phyloP scores from a whole-genome alignment of 2,888 invertebrate genomes.

The Euclidia mi region DNA sequence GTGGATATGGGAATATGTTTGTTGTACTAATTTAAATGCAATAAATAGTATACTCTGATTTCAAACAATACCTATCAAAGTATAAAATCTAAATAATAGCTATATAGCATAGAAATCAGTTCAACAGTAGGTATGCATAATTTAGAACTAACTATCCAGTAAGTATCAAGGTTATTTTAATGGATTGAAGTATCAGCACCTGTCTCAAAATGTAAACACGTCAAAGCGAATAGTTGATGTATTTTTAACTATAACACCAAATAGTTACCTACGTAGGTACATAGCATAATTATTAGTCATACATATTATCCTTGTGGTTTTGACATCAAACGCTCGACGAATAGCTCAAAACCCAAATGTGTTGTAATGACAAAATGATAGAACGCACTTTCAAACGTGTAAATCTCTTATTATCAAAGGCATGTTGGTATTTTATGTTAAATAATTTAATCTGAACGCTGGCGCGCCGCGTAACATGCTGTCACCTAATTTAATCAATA shows the following conservation, averaged over 20 bases:
- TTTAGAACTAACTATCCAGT: too few relatives aligned
- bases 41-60: too few relatives aligned
- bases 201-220: too few relatives aligned
- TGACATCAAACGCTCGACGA: conserved; percentile 64
- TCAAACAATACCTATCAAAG: too few relatives aligned
- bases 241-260: conserved; percentile 8
- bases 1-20: too few relatives aligned
- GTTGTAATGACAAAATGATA: conserved; percentile 68
- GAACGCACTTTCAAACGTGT: conserved; percentile 65
- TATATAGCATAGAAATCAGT: too few relatives aligned
- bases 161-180: too few relatives aligned
- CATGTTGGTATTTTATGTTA: conserved; percentile 74
- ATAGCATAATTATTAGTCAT: not conserved
- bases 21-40: too few relatives aligned
- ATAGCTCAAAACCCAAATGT: conserved; percentile 63
- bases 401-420: conserved; percentile 76
- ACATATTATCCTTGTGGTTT: conserved; percentile 37
- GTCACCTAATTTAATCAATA: conserved; percentile 80
- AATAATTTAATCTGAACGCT: conserved; percentile 78
- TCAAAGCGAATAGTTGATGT: too few relatives aligned
- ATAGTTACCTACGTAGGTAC: not conserved
- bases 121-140: too few relatives aligned
- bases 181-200: too few relatives aligned
- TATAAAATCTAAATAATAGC: too few relatives aligned
- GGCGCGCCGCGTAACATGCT: conserved; percentile 74